Conservation (phyloP, 2,113 vertebrate species). For the Dipodomys ordii region DNA sequence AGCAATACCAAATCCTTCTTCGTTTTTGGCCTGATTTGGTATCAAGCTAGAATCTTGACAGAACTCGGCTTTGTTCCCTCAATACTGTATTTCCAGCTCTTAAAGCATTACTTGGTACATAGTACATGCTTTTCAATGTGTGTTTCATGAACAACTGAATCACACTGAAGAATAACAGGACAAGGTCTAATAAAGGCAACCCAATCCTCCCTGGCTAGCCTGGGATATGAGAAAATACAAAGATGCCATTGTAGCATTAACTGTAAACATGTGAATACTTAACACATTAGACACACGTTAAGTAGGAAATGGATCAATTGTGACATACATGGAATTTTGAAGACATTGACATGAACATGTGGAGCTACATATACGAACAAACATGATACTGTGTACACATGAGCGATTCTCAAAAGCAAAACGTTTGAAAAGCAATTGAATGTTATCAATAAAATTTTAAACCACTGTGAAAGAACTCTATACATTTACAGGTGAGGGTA, state of each 20-base stretch:
- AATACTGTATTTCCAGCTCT: background rate
- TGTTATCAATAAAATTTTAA: constrained; percentile 16
- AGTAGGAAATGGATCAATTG: background rate
- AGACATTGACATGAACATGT: background rate
- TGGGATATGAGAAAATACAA: background rate
- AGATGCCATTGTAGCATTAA: background rate
- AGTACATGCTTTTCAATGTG: background rate
- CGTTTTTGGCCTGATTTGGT: background rate
- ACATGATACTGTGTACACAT: background rate
- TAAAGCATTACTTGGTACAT: background rate
- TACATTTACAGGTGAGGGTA: background rate
- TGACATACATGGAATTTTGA: background rate
- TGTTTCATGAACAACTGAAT: background rate
- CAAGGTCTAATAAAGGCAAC: background rate
- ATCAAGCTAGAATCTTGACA: background rate
- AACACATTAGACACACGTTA: background rate
- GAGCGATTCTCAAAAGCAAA: background rate
- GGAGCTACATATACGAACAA: background rate
- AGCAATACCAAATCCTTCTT: background rate
- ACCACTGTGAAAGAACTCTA: background rate
- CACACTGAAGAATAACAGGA: background rate
- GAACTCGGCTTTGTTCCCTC: background rate
- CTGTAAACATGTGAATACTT: background rate
- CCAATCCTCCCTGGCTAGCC: background rate
- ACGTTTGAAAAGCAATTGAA: background rate